Conservation (phyloP, 2,888 invertebrate genomes). For the Siphonodentalium dalli region DNA sequence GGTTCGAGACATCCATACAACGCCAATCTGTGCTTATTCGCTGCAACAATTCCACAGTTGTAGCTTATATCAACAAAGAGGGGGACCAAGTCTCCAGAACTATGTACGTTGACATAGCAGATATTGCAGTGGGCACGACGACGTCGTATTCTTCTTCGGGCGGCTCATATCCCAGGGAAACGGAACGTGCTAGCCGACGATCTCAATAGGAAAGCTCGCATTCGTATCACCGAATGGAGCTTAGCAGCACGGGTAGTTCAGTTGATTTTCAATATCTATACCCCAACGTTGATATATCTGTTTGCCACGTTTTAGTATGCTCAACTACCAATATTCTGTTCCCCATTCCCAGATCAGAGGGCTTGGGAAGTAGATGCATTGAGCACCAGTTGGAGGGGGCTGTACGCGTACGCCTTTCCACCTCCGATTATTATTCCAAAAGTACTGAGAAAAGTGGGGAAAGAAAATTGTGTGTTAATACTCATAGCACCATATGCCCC, state of each 20-base stretch:
- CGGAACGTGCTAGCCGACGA: background rate
- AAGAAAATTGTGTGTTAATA: slow-evolving; percentile 1
- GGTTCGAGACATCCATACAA: background rate
- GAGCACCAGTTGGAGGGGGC: background rate
- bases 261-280: background rate
- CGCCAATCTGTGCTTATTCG: background rate
- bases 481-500: background rate
- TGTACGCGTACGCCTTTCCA: slow-evolving; percentile 1
- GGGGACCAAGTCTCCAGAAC: background rate
- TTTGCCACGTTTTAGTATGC: too few species aligned
- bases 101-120: background rate
- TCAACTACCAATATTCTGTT: background rate
- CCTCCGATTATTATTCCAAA: background rate
- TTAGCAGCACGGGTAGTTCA: background rate
- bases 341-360: background rate
- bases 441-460: background rate
- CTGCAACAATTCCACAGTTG: slow-evolving; percentile 8
- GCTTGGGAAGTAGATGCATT: too few species aligned
- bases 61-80: background rate
- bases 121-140: background rate
- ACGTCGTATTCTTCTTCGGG: background rate
- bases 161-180: slow-evolving; percentile 2
- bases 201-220: background rate
- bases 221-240: background rate
- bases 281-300: background rate